Conservation (phyloP, 2,888 invertebrate species). For the Andrena bicolor region DNA sequence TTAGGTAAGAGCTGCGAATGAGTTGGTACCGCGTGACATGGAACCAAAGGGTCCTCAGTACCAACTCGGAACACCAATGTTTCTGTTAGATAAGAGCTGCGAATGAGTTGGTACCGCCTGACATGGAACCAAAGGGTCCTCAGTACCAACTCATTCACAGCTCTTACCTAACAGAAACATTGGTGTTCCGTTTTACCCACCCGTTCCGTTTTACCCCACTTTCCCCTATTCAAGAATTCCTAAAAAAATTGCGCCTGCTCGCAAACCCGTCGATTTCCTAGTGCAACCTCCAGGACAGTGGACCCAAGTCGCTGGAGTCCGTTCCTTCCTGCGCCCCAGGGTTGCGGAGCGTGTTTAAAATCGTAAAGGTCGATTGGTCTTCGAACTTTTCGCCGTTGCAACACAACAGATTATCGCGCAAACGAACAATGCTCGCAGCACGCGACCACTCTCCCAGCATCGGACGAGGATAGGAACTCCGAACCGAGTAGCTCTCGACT, state of each 20-base stretch:
- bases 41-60: no score
- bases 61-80: no score
- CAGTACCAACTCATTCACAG: no score
- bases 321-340: not conserved
- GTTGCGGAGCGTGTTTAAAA: constrained; percentile 14
- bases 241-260: not conserved
- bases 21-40: no score
- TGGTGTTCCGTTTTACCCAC: no score
- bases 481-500: constrained; percentile 40
- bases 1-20: no score
- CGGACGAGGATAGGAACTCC: not conserved
- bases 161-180: no score
- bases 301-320: not conserved
- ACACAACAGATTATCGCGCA: constrained; percentile 45
- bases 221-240: not conserved
- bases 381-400: constrained; percentile 44
- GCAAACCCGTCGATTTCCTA: not conserved
- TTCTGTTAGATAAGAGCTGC: no score
- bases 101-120: no score
- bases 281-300: not conserved
- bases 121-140: no score
- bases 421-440: constrained; percentile 45
- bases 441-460: constrained; percentile 41
- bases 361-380: constrained; percentile 49
- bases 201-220: no score